phyloP scores from a whole-genome alignment of 2,113 vertebrate species.

The Trogon melanurus region DNA sequence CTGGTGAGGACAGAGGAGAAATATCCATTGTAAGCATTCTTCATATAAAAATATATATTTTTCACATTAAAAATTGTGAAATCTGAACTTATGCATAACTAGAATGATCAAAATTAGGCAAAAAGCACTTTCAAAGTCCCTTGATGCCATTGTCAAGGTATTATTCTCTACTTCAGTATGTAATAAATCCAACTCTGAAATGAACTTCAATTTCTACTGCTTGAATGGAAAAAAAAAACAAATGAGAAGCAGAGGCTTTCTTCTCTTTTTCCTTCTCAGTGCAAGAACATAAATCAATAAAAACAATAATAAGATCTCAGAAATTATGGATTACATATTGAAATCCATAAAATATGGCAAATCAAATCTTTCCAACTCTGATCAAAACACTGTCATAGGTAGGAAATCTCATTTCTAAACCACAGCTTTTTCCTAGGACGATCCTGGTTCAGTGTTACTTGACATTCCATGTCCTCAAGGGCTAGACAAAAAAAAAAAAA shows the following conservation, averaged over 20 bases:
- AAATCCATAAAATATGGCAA: slow-evolving; percentile 13
- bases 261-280: neutral
- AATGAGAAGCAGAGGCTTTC: neutral
- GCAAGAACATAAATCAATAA: slow-evolving; percentile 6
- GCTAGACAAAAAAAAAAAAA: neutral
- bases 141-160: neutral
- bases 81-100: neutral
- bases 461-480: neutral
- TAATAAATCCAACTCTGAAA: slow-evolving; percentile 7
- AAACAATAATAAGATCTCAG: neutral
- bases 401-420: slow-evolving; percentile 9
- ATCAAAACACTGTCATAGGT: neutral
- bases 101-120: neutral
- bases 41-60: neutral
- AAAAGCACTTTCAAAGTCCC: neutral
- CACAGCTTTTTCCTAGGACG: neutral
- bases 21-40: neutral
- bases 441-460: neutral
- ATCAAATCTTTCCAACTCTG: neutral
- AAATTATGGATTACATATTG: neutral
- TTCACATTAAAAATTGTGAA: neutral
- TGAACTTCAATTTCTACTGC: neutral
- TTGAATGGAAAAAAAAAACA: neutral
- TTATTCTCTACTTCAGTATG: neutral
- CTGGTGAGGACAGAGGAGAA: neutral